phyloP scores from a whole-genome alignment of 2,888 invertebrate species.

The Nebria brevicollis region DNA sequence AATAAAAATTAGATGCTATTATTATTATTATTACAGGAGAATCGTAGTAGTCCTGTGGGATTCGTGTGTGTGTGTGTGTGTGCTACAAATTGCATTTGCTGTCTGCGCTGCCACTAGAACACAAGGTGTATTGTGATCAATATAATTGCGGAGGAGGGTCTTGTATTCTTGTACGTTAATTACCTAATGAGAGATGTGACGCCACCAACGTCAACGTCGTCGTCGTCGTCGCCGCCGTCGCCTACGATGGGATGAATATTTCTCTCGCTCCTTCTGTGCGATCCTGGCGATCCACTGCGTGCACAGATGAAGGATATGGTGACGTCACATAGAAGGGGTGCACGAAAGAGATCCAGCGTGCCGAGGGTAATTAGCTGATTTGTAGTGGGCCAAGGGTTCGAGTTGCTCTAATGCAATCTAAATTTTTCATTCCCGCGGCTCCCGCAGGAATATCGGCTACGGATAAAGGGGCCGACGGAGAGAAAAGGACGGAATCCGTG shows the following conservation, averaged over 20 bases:
- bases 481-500: not conserved
- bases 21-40: no score
- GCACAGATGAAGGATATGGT: constrained; percentile 25
- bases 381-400: constrained; percentile 64
- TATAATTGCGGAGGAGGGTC: constrained; percentile 64
- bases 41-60: no score
- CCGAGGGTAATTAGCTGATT: constrained; percentile 66
- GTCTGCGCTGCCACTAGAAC: constrained; percentile 2
- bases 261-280: not conserved
- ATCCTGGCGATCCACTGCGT: not conserved
- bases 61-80: constrained; percentile 53
- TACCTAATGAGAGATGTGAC: constrained; percentile 54
- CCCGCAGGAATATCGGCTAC: constrained; percentile 51
- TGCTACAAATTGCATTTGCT: not conserved
- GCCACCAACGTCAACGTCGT: constrained; percentile 9
- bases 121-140: constrained; percentile 47
- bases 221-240: not conserved
- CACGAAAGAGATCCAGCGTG: constrained; percentile 55
- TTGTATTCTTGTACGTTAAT: constrained; percentile 63
- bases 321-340: constrained; percentile 29
- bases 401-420: constrained; percentile 65
- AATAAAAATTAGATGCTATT: no score
- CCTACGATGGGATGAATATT: not conserved
- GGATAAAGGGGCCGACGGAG: not conserved
- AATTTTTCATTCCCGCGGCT: constrained; percentile 63